A percentile compares a stretch with the other conserved stretches of the same genome.
These are phyloP conservation scores for Myotis daubentonii DNA, from an alignment of 2,797 vertebrate genomes.

Conservation along the genomic window DNA sequence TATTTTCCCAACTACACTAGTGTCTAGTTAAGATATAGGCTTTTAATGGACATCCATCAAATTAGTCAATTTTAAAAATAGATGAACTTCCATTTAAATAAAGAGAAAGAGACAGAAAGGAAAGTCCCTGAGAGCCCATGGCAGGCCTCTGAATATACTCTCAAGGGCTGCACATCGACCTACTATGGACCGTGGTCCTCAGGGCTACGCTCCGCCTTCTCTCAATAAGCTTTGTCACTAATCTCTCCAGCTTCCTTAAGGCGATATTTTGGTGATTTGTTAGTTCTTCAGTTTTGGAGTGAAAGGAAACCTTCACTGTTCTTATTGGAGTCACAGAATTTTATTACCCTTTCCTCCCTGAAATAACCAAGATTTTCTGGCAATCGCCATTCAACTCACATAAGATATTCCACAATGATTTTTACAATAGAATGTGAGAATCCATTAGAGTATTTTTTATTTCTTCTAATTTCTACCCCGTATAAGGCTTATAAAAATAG, in stretches of 20 bases:
- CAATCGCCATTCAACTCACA: neutral
- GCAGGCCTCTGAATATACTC: neutral
- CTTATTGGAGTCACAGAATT: neutral
- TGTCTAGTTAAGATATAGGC: neutral
- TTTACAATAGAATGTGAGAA: neutral
- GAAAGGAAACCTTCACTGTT: neutral
- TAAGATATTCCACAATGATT: neutral
- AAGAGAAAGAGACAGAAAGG: neutral
- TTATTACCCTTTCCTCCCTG: neutral
- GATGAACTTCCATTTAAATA: neutral
- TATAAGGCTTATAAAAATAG: slow-evolving; percentile 1
- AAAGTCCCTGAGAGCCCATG: neutral
- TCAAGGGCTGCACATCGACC: neutral
- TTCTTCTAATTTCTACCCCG: neutral
- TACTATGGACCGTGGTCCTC: neutral
- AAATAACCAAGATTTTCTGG: slow-evolving; percentile 23
- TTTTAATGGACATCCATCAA: slow-evolving; percentile 15
- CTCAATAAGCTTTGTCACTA: neutral
- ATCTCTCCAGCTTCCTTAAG: neutral
- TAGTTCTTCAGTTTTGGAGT: neutral
- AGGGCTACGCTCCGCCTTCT: neutral
- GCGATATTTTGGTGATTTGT: slow-evolving; percentile 3
- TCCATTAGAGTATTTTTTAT: neutral
- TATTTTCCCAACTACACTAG: neutral
- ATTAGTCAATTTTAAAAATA: slow-evolving; percentile 27